Base-by-base conservation (phyloP, 2,888 invertebrate species). In the Cryptocephalus primarius region DNA sequence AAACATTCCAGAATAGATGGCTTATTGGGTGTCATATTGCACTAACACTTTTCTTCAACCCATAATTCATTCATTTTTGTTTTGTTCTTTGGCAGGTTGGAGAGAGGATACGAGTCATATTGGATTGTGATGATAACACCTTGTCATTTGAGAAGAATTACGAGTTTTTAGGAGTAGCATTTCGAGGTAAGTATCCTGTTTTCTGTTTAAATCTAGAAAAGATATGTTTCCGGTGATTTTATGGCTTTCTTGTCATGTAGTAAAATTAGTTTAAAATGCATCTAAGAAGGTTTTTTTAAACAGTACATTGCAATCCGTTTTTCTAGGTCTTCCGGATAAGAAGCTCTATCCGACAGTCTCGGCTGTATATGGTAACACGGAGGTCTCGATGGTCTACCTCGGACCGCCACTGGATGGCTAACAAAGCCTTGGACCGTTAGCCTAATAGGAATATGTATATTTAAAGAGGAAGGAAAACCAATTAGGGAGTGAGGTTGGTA, bases 291-390 rank as follows among this genome's bases (percentile, higher is more conserved):
- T 22, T 22, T 22, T 22, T n/a, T n/a, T n/a, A n/a, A n/a, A 22
- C 22, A 4, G 6, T 22, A 22, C 22, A 22, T 22, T 4, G 22
- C 6, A 22, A 22, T 4, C 22, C 10, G 32, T 43, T 32, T 40
- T 40, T 42, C 46, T 39, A 42, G 89, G 91, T 59, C 79, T 96
- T 68, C 95, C 96, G 46, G 88, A 88, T 65, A 92, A 90, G 67
- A 86, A 84, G 69, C 76, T 97, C 45, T 99, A 86, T 71, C 96
- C 97, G 50, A 89, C 96, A 50, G 90, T 96, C 44, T 95, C 96
- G 42, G 96, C 96, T 49, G 97, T 99, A 9, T 99, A 97, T 75
- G 97, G 97, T 50, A 97, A 99, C 69, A 97, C 96, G 42, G 96
- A 99, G 78, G 94, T 99, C 38, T 94, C 96, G 34, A 96, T 99